Conservation (phyloP, 1,140 invertebrate genomes). For the Euwallacea fornicatus region DNA sequence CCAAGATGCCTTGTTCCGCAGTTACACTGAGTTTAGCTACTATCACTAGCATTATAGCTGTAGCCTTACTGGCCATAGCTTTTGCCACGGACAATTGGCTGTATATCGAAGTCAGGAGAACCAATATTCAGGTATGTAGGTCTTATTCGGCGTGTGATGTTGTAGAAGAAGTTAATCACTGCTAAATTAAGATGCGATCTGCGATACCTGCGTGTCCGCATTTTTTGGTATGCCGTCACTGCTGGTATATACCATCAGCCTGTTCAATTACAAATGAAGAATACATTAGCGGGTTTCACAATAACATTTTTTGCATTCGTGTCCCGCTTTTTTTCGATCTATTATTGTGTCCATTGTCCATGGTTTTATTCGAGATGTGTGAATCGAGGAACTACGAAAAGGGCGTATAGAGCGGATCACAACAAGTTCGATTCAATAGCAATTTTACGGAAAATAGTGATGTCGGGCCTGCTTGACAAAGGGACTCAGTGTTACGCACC, state of each 20-base stretch:
- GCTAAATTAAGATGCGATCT: slow-evolving; percentile 15
- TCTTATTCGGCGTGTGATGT: not conserved
- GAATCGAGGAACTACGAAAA: too few relatives aligned
- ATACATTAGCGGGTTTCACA: not conserved
- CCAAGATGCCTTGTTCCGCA: slow-evolving; percentile 89
- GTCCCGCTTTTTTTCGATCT: too few relatives aligned
- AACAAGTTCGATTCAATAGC: too few relatives aligned
- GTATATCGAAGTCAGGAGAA: slow-evolving; percentile 86
- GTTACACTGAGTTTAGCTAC: slow-evolving; percentile 92
- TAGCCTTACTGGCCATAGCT: slow-evolving; percentile 86
- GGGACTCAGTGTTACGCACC: too few relatives aligned
- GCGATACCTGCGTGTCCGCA: slow-evolving; percentile 1
- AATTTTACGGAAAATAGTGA: too few relatives aligned
- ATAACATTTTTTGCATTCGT: not conserved
- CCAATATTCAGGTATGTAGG: slow-evolving; percentile 79
- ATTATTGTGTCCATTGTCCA: too few relatives aligned
- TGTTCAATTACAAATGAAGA: not conserved
- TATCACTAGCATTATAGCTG: slow-evolving; percentile 89
- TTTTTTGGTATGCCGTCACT: slow-evolving; percentile 6
- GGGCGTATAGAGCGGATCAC: too few relatives aligned
- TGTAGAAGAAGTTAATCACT: slow-evolving; percentile 7
- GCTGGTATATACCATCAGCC: too few relatives aligned
- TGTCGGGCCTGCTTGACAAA: too few relatives aligned
- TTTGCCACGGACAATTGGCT: slow-evolving; percentile 96
- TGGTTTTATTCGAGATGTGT: too few relatives aligned